phyloP scores from a whole-genome alignment of 2,888 invertebrate species.

The Acleris holmiana region DNA sequence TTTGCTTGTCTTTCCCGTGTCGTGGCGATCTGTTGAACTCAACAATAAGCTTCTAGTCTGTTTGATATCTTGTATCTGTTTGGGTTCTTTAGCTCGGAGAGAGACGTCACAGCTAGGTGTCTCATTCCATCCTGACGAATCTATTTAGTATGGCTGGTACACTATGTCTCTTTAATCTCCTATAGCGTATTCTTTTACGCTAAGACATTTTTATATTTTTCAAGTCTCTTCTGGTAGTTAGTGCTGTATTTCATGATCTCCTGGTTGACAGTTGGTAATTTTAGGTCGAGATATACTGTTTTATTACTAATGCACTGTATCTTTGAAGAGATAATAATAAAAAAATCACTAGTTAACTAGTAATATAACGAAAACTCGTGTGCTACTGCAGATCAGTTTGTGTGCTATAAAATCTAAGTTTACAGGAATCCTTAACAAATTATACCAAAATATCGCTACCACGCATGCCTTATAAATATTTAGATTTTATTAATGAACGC shows the following conservation, averaged over 20 bases:
- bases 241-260: not conserved
- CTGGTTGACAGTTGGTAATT: not conserved
- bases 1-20: no score
- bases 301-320: not conserved
- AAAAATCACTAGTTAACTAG: no score
- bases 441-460: conserved; percentile 69
- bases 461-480: conserved; percentile 68
- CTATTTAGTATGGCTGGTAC: no score
- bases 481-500: conserved; percentile 41
- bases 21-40: no score
- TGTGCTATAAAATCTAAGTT: conserved; percentile 56
- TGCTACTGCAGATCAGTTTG: conserved; percentile 41
- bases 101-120: no score
- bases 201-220: not conserved
- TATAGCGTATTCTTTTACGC: no score
- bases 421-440: conserved; percentile 59
- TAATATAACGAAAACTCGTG: not conserved
- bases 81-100: no score
- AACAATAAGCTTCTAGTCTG: no score
- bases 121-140: no score
- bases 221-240: conserved; percentile 1
- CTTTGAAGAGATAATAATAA: no score
- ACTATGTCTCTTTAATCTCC: no score
- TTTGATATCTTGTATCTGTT: no score
- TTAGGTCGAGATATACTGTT: not conserved